Percentiles rank a stretch among this genome's conserved stretches.
Conservation (phyloP, 1,140 invertebrate species). For the Ruditapes philippinarum region DNA sequence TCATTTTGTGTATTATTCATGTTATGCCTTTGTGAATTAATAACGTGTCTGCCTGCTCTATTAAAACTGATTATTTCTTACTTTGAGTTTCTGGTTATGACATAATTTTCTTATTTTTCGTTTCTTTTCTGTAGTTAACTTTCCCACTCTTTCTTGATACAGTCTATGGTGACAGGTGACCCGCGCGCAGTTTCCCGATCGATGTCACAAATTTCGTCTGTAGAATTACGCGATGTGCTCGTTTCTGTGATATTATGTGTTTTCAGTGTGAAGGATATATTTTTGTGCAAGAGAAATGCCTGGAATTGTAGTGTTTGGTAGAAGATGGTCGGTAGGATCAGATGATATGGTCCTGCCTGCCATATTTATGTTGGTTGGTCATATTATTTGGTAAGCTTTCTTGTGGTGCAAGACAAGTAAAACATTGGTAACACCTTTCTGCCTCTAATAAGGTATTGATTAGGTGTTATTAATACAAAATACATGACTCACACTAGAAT, state of each 20-base stretch:
- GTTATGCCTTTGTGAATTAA: too few species aligned
- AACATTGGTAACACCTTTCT: neutral
- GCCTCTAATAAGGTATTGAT: neutral
- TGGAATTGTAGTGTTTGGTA: slow-evolving; percentile 93
- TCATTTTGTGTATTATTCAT: too few species aligned
- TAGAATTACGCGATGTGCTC: neutral
- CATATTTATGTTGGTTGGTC: slow-evolving; percentile 91
- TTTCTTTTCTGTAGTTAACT: too few species aligned
- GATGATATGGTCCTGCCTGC: slow-evolving; percentile 96
- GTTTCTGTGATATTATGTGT: slow-evolving; percentile 17
- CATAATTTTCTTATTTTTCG: too few species aligned
- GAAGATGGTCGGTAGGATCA: slow-evolving; percentile 95
- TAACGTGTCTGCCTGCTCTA: too few species aligned
- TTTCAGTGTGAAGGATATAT: slow-evolving; percentile 28
- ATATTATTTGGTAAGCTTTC: slow-evolving; percentile 92
- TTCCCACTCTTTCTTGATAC: too few species aligned
- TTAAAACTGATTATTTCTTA: too few species aligned
- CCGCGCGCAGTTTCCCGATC: slow-evolving; percentile 59
- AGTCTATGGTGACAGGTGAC: slow-evolving; percentile 38
- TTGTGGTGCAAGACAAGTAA: neutral
- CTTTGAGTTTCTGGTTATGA: too few species aligned
- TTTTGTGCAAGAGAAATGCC: slow-evolving; percentile 90
- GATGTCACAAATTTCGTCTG: slow-evolving; percentile 59
- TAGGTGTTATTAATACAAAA: too few species aligned
- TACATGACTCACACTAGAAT: too few species aligned